Evolutionary conservation across 30 jellyfish, hydroid and myxozoan genomes (phyloP).

Genomic region (Aurelia aurita complex sp. Pacific): DNA sequence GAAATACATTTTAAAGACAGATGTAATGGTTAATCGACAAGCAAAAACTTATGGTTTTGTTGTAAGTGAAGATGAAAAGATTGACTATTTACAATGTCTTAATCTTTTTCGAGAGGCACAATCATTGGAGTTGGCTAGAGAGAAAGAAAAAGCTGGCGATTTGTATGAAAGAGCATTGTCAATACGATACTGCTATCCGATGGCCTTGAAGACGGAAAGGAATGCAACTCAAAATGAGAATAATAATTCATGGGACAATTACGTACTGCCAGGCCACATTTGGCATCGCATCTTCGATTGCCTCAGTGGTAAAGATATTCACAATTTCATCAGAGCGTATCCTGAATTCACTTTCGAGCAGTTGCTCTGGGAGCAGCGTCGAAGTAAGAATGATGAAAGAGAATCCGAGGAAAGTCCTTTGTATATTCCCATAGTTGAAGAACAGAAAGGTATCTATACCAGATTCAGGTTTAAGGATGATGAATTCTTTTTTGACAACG

Average conservation of each 20-base stretch:
- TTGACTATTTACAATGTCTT: constrained; percentile 39
- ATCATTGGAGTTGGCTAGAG: constrained; percentile 31
- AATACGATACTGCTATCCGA: constrained; percentile 63
- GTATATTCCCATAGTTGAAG: constrained; percentile 42
- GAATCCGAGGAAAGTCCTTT: neutral
- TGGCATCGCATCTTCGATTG: constrained; percentile 46
- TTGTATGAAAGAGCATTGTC: constrained; percentile 66
- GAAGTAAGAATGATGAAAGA: neutral
- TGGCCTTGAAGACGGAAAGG: constrained; percentile 30
- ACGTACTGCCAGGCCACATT: constrained; percentile 30
- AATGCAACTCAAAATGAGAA: neutral
- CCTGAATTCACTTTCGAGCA: constrained; percentile 7
- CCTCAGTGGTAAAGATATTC: constrained; percentile 33
- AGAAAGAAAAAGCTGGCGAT: constrained; percentile 34
- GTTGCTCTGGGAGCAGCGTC: constrained; percentile 12
- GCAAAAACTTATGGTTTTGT: constrained; percentile 54
- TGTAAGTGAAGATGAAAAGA: constrained; percentile 9
- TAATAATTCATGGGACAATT: neutral
- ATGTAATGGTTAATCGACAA: constrained; percentile 43
- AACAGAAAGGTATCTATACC: constrained; percentile 44
- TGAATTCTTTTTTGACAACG: constrained; percentile 33
- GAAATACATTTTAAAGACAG: constrained; percentile 44
- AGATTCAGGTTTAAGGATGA: constrained; percentile 29
- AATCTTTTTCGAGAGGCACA: constrained; percentile 66
- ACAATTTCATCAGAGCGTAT: constrained; percentile 18